Base-by-base conservation (phyloP, 2,797 vertebrate species). In the Melanotaenia pygmaea region DNA sequence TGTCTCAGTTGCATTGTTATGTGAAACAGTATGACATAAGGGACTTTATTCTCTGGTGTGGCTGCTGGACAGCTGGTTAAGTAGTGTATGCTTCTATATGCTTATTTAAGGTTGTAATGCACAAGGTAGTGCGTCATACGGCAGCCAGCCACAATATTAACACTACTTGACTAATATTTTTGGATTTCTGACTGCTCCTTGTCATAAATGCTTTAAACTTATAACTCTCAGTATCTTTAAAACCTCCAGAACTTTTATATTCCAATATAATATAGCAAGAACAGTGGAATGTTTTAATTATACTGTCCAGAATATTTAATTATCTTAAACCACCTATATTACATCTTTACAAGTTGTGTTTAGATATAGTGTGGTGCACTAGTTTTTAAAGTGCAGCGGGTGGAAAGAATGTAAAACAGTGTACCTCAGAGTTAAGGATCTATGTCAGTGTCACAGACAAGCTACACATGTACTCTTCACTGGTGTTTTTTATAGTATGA, bases 1-100 rank as follows among this genome's bases (percentile, higher is more conserved):
- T 72, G 70, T 86, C 75, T 89, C 76, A 57, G 79, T 90, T 89
- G 82, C 82, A 86, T 12, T 22, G 20, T 54, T 35, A 2, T 70
- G 76, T 80, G 85, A 88, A 88, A 76, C 64, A 67, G 85, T 81
- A 63, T 88, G 80, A 59, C 79, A 73, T 70, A 67, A 28, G 35
- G 67, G 68, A 70, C 75, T 81, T 76, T 80, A 28, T 69, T 43
- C 63, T 40, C 4, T 12, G 50, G 56, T 65, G 59, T 35, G 70
- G 61, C 77, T 63, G 65, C 28, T 70, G 53, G 68, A 86, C 78
- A 78, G 59, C 63, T 70, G 70, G 59, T 70, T 59, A 57, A 70
- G 65, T 70, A 32, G 57, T 22, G 35, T 63, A n/a, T 38, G 51
- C 67, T 59, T 59, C 79, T 68, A 20, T 12, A 5, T 58, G 65